A percentile compares a stretch with the other conserved stretches of the same genome.
Conservation (phyloP, 2,113 vertebrate genomes). For the Tachysurus fulvidraco region DNA sequence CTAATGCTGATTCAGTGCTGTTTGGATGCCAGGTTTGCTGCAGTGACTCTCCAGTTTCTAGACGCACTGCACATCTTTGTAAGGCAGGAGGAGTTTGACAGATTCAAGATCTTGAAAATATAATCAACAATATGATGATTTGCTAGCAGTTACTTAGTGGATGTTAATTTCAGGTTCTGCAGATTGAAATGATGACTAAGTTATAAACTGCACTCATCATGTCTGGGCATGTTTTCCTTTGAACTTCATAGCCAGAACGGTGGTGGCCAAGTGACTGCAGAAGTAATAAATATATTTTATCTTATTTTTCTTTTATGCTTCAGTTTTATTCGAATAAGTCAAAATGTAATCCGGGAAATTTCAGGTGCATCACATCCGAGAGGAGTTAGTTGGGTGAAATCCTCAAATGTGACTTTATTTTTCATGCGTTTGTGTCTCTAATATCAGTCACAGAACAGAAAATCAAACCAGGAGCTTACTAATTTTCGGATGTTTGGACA, state of each 20-base stretch:
- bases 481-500: background rate
- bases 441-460: no score
- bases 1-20: background rate
- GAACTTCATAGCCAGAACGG: background rate
- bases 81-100: background rate
- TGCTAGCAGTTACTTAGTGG: background rate
- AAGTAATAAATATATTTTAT: background rate
- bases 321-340: background rate
- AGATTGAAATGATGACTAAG: background rate
- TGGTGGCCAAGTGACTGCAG: background rate
- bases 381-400: background rate
- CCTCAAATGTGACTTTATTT: background rate
- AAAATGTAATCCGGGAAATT: background rate
- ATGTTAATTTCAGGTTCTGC: background rate
- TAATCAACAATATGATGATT: background rate
- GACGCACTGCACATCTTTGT: background rate
- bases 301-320: background rate
- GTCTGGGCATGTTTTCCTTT: background rate
- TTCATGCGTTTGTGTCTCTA: no score
- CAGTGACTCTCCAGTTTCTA: background rate
- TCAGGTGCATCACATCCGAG: background rate
- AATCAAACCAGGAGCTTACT: background rate
- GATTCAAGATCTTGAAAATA: background rate
- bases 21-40: background rate
- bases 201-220: background rate